A percentile compares a stretch with the other conserved stretches of the same genome.
Evolutionary conservation across 2,797 vertebrate genomes (phyloP).

Genomic region (Clamator glandarius): DNA sequence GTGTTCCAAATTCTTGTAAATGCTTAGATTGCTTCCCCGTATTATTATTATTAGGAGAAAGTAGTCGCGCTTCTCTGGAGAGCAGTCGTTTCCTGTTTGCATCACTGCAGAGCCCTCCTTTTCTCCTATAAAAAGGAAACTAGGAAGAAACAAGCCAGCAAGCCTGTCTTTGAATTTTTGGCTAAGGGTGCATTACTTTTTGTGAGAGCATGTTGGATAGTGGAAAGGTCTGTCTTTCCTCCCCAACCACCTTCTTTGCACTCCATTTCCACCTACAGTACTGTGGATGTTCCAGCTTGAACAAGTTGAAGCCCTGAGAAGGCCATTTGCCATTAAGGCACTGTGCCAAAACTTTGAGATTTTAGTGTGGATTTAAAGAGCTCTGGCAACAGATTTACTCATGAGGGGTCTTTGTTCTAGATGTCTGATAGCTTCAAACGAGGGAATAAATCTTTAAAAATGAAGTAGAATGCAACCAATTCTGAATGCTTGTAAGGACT

Average conservation of each 20-base stretch:
- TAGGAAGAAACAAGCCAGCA: neutral
- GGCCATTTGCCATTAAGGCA: neutral
- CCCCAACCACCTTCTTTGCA: neutral
- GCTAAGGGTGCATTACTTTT: neutral
- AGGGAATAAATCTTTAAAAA: conserved; percentile 5
- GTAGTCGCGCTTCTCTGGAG: neutral
- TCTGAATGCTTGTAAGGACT: neutral
- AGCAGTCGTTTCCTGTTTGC: neutral
- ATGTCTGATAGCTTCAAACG: neutral
- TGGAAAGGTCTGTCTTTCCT: neutral
- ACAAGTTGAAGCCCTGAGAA: neutral
- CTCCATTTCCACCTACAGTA: neutral
- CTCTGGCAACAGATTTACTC: neutral
- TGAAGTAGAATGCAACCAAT: neutral
- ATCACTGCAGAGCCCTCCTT: neutral
- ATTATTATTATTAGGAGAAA: neutral
- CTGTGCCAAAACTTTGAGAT: neutral
- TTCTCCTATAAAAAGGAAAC: neutral
- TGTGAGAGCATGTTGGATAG: neutral
- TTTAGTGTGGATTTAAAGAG: neutral
- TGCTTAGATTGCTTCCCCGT: neutral
- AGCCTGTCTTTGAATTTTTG: neutral
- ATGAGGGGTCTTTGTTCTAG: neutral
- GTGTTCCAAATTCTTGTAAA: neutral
- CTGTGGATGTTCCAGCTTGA: neutral